Conservation (phyloP, 1,140 invertebrate genomes). For the Aricia agestis region DNA sequence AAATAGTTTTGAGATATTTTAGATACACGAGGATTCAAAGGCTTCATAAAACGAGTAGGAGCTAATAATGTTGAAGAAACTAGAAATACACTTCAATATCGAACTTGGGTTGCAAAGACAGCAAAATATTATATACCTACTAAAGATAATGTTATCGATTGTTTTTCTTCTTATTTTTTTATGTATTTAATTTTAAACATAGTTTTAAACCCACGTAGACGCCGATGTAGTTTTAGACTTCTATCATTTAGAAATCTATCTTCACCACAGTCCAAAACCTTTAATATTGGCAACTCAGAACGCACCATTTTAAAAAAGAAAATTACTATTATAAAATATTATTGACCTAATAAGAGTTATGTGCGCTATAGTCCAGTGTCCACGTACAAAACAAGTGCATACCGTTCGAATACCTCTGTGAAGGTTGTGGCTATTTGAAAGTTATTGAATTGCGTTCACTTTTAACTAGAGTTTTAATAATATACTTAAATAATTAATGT, state of each 20-base stretch:
- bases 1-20: no score
- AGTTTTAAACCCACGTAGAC: no score
- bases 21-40: not conserved
- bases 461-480: not conserved
- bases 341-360: not conserved
- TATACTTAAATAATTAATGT: no score
- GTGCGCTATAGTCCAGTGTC: not conserved
- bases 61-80: not conserved
- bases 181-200: no score
- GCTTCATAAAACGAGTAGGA: not conserved
- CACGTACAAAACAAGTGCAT: slow-evolving; percentile 1
- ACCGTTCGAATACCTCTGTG: slow-evolving; percentile 1
- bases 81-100: not conserved
- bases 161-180: no score
- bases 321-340: not conserved
- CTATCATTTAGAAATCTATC: no score
- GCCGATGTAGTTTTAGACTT: no score
- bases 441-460: slow-evolving; percentile 2
- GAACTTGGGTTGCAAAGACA: no score
- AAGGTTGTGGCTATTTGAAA: slow-evolving; percentile 13
- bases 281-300: not conserved
- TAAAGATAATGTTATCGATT: no score
- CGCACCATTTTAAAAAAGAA: not conserved
- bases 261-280: no score
- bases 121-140: no score